A percentile compares a stretch with the other conserved stretches of the same genome.
Evolutionary conservation across 2,888 invertebrate genomes (phyloP).

Genomic region (Cylindroiulus punctatus): DNA sequence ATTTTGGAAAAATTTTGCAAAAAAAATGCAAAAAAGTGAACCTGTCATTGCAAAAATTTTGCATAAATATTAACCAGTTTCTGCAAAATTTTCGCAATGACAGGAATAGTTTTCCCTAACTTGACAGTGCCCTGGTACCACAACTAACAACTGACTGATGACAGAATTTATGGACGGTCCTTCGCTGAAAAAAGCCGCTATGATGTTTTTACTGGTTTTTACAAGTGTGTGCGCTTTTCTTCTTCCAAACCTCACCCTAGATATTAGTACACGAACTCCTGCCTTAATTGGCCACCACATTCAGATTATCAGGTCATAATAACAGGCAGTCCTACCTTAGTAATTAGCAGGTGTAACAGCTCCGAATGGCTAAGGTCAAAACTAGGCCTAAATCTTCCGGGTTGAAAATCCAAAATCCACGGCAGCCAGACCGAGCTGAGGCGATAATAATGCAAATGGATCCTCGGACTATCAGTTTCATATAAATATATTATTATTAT

Average conservation of each 20-base stretch:
- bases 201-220: neutral
- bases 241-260: neutral
- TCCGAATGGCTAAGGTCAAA: neutral
- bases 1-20: too few relatives aligned
- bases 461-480: neutral
- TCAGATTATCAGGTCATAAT: neutral
- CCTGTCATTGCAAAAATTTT: too few relatives aligned
- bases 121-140: too few relatives aligned
- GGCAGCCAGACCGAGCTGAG: neutral
- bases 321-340: neutral
- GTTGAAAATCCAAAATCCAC: neutral
- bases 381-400: neutral
- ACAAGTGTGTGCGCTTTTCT: neutral
- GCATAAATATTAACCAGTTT: too few relatives aligned
- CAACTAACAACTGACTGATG: neutral
- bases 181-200: neutral
- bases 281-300: neutral
- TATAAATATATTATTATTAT: neutral
- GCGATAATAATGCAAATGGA: neutral
- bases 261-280: neutral
- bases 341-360: constrained; percentile 25
- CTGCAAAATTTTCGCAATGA: too few relatives aligned
- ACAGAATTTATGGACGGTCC: neutral
- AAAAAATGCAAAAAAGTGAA: too few relatives aligned
- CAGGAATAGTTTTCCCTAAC: neutral